Conservation (phyloP, 2,113 vertebrate genomes). For the Caracal caracal region DNA sequence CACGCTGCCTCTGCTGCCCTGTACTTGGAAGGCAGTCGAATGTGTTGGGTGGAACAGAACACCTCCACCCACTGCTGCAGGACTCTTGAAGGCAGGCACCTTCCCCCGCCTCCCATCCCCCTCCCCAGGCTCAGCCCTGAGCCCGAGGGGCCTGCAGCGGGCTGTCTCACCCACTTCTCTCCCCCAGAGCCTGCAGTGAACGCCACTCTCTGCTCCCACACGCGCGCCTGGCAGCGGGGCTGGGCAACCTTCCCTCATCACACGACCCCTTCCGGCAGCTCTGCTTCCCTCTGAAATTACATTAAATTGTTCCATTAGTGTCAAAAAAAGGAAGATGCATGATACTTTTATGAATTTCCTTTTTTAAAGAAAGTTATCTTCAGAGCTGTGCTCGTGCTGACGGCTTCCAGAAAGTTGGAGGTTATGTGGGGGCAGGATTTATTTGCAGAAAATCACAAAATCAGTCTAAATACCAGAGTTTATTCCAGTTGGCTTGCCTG, state of each 20-base stretch:
- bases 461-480: slow-evolving; percentile 3
- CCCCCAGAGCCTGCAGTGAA: neutral
- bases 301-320: slow-evolving; percentile 81
- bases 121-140: neutral
- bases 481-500: neutral
- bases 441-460: slow-evolving; percentile 57
- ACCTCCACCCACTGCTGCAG: neutral
- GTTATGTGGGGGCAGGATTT: slow-evolving; percentile 70
- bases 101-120: neutral
- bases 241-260: slow-evolving; percentile 10
- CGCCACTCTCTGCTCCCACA: slow-evolving; percentile 22
- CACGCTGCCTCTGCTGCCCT: neutral
- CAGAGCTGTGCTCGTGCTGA: neutral
- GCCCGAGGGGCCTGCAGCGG: neutral
- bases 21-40: neutral
- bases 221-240: neutral
- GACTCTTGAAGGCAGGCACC: neutral
- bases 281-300: slow-evolving; percentile 67
- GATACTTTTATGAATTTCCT: slow-evolving; percentile 74
- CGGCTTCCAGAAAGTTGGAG: slow-evolving; percentile 57
- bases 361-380: slow-evolving; percentile 67
- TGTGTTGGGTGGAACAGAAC: neutral
- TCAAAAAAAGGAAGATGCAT: slow-evolving; percentile 73
- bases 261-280: neutral
- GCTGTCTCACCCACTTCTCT: neutral